Evolutionary conservation across 1,140 invertebrate species (phyloP).

Genomic region (Phthorimaea operculella): DNA sequence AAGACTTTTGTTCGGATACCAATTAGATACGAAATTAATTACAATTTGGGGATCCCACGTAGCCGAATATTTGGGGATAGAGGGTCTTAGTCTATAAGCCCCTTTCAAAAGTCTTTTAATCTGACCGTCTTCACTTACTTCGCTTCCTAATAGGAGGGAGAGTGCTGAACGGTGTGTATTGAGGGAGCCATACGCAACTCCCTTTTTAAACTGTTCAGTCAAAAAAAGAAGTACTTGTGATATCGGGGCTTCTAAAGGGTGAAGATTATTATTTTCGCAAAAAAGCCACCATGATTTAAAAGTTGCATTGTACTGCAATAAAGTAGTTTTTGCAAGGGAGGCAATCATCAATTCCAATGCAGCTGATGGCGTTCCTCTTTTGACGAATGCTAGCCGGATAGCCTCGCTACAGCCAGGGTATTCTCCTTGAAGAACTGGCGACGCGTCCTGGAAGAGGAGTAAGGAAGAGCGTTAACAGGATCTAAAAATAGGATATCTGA

Average conservation of each 20-base stretch:
- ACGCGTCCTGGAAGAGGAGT: neutral
- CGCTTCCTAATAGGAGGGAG: slow-evolving; percentile 16
- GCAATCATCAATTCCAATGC: slow-evolving; percentile 18
- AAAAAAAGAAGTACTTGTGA: slow-evolving; percentile 16
- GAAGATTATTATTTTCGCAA: slow-evolving; percentile 16
- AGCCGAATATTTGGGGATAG: slow-evolving; percentile 25
- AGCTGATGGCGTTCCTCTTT: slow-evolving; percentile 9
- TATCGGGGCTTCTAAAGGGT: slow-evolving; percentile 13
- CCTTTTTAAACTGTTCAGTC: slow-evolving; percentile 16
- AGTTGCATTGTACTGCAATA: slow-evolving; percentile 21
- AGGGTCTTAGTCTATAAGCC: slow-evolving; percentile 22
- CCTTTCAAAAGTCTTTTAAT: slow-evolving; percentile 30
- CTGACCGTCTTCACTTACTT: slow-evolving; percentile 14
- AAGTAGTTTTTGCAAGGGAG: slow-evolving; percentile 20
- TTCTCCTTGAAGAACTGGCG: slow-evolving; percentile 1
- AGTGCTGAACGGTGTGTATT: slow-evolving; percentile 28
- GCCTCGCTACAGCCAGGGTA: slow-evolving; percentile 16
- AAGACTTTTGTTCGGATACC: slow-evolving; percentile 13
- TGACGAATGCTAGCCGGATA: slow-evolving; percentile 17
- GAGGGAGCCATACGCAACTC: slow-evolving; percentile 22
- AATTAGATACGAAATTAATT: slow-evolving; percentile 20
- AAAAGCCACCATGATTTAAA: slow-evolving; percentile 27
- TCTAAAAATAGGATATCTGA: slow-evolving; percentile 15
- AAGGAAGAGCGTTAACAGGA: slow-evolving; percentile 11
- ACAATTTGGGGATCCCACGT: slow-evolving; percentile 32